Conservation (phyloP, 2,113 vertebrate genomes). For the Otus sunia region DNA sequence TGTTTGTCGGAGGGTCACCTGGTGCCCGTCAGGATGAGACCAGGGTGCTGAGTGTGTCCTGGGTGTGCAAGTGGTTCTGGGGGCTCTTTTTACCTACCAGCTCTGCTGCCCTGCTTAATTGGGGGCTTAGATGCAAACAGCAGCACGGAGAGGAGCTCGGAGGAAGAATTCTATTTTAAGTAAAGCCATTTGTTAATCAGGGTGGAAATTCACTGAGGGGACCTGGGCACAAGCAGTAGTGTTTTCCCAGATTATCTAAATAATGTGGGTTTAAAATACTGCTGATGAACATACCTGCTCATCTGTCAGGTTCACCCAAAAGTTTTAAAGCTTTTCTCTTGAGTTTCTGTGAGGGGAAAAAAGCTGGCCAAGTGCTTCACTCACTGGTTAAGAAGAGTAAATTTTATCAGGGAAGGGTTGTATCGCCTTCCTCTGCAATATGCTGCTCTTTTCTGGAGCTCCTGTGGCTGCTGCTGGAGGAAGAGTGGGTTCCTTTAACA, state of each 20-base stretch:
- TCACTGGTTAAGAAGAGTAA: neutral
- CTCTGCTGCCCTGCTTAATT: rapidly evolving
- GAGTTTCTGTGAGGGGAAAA: rapidly evolving
- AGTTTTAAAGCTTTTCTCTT: neutral
- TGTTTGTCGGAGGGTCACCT: rapidly evolving
- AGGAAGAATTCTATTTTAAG: neutral
- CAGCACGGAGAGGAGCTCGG: rapidly evolving
- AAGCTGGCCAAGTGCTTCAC: neutral
- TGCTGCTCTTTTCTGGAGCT: neutral
- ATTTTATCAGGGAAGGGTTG: neutral
- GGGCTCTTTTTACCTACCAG: neutral
- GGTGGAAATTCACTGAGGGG: neutral
- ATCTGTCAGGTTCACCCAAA: neutral
- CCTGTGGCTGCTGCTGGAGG: neutral
- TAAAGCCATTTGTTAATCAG: neutral
- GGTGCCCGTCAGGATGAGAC: neutral
- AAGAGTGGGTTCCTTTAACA: neutral
- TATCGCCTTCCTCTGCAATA: neutral
- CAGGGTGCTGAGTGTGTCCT: rapidly evolving
- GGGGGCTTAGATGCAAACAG: rapidly evolving
- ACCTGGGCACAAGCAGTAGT: rapidly evolving
- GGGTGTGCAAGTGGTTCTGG: rapidly evolving
- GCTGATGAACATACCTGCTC: neutral
- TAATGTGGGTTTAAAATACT: neutral
- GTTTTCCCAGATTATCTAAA: neutral